phyloP scores from a whole-genome alignment of 2,797 vertebrate species.

The Squalus acanthias region DNA sequence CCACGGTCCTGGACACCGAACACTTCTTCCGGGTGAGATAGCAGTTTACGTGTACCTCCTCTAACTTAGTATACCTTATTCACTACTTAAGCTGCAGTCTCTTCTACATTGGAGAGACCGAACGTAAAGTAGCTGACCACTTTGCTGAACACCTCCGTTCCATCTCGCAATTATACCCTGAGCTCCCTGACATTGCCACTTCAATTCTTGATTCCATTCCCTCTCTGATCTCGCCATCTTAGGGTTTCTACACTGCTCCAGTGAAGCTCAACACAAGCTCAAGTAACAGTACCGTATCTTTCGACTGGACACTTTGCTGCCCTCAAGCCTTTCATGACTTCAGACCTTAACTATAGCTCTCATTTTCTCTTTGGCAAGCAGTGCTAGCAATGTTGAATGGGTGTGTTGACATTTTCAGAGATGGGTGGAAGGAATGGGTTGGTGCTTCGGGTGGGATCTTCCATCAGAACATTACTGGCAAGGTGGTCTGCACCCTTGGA shows the following conservation, averaged over 20 bases:
- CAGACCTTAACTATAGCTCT: neutral
- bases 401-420: neutral
- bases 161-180: neutral
- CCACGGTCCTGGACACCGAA: neutral
- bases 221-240: neutral
- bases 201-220: neutral
- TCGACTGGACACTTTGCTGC: neutral
- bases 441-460: neutral
- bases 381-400: neutral
- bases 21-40: neutral
- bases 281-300: neutral
- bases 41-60: neutral
- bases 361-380: neutral
- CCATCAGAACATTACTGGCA: neutral
- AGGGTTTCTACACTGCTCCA: neutral
- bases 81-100: neutral
- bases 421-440: too few relatives aligned
- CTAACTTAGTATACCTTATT: neutral
- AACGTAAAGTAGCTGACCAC: neutral
- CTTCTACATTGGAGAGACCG: neutral
- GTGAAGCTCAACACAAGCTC: neutral
- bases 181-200: neutral
- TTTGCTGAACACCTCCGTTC: neutral
- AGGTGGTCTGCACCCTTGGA: neutral
- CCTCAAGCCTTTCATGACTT: neutral